phyloP scores from a whole-genome alignment of 2,797 vertebrate species.

The Macroramphosus scolopax region DNA sequence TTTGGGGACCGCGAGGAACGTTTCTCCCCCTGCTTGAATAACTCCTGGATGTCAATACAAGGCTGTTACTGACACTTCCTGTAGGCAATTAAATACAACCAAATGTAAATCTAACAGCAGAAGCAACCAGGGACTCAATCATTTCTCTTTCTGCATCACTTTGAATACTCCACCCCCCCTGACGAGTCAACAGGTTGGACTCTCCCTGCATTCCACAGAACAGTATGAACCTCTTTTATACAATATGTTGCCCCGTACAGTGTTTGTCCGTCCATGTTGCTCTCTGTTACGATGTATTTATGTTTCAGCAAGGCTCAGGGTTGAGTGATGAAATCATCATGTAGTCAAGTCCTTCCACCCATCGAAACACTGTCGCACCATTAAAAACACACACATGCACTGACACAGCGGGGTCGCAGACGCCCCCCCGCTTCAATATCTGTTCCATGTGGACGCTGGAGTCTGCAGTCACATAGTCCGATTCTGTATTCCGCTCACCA shows the following conservation, averaged over 20 bases:
- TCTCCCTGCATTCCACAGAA: constrained; percentile 68
- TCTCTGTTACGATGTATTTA: constrained; percentile 54
- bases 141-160: no score
- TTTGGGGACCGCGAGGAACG: no score
- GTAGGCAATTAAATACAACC: constrained; percentile 12
- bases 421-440: constrained; percentile 27
- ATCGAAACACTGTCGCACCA: constrained; percentile 46
- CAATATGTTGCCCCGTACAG: constrained; percentile 41
- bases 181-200: constrained; percentile 26
- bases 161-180: constrained; percentile 1
- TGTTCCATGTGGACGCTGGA: constrained; percentile 17
- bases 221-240: constrained; percentile 65
- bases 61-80: constrained; percentile 10
- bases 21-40: no score
- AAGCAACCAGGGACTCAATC: constrained; percentile 11
- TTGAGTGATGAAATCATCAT: constrained; percentile 66
- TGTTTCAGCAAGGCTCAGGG: constrained; percentile 76
- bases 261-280: constrained; percentile 43
- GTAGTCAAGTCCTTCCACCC: constrained; percentile 52
- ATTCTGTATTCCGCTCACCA: constrained; percentile 43
- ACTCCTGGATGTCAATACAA: no score
- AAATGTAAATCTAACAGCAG: constrained; percentile 12
- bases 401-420: constrained; percentile 25
- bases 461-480: constrained; percentile 36
- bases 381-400: constrained; percentile 37